Conservation (phyloP, 2,113 vertebrate genomes). For the Gavia stellata region DNA sequence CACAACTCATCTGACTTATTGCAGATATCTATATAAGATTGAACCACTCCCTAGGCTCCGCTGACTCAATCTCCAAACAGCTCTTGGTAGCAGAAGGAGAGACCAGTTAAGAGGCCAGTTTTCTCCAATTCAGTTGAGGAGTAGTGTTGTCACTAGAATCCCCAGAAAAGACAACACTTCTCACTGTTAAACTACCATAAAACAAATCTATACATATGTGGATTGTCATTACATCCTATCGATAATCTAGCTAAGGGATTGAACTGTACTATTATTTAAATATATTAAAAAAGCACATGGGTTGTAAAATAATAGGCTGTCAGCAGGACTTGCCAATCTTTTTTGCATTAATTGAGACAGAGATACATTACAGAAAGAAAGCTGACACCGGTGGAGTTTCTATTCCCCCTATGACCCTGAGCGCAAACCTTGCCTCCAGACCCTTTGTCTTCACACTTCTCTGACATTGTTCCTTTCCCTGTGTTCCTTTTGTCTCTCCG, state of each 20-base stretch:
- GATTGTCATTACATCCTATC: background rate
- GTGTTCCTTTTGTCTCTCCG: conserved; percentile 2
- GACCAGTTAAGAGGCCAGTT: background rate
- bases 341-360: conserved; percentile 40
- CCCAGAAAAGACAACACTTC: background rate
- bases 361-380: conserved; percentile 50
- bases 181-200: background rate
- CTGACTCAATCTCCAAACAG: background rate
- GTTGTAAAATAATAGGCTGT: conserved; percentile 20
- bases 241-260: background rate
- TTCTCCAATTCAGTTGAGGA: background rate
- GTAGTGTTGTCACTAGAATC: background rate
- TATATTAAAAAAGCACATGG: background rate
- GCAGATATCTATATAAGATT: background rate
- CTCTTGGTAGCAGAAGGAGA: background rate
- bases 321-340: conserved; percentile 40
- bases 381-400: conserved; percentile 15
- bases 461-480: conserved; percentile 34
- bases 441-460: conserved; percentile 60
- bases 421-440: conserved; percentile 36
- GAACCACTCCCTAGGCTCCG: background rate
- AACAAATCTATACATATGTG: background rate
- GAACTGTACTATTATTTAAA: background rate
- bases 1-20: background rate
- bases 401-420: conserved; percentile 31